These are phyloP conservation scores for Drosophila tanythrix DNA, from an alignment of 2,888 invertebrate genomes.

Conservation along the genomic window DNA sequence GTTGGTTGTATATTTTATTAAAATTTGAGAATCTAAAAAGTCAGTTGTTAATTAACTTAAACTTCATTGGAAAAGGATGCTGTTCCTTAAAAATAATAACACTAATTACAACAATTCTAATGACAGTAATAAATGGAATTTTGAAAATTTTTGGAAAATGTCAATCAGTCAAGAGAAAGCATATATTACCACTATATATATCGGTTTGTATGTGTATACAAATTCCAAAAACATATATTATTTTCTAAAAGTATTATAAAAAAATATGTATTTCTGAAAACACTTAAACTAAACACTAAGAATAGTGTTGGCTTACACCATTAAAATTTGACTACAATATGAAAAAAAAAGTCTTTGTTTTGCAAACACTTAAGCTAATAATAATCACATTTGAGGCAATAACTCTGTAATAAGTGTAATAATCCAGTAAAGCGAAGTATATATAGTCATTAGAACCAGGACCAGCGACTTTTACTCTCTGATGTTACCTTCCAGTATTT, in stretches of 20 bases:
- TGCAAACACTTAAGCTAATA: constrained; percentile 9
- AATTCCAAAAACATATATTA: not conserved
- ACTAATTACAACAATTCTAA: not conserved
- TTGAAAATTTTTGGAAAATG: no score
- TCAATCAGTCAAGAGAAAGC: not conserved
- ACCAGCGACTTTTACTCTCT: constrained; percentile 64
- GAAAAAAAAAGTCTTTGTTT: not conserved
- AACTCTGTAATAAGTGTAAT: not conserved
- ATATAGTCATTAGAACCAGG: constrained; percentile 54
- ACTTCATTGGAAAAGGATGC: not conserved
- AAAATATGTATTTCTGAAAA: not conserved
- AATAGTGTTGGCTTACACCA: no score
- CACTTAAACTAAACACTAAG: not conserved
- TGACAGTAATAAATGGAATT: not conserved
- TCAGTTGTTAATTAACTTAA: not conserved
- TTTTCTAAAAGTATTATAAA: not conserved
- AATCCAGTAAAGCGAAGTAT: not conserved
- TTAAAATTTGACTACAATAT: not conserved
- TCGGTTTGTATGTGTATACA: not conserved
- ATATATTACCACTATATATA: not conserved
- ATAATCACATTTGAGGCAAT: constrained; percentile 48
- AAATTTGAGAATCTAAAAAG: not conserved
- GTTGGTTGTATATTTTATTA: not conserved
- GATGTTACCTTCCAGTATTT: constrained; percentile 87
- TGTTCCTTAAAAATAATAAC: not conserved